Percentiles rank a stretch among this genome's conserved stretches.
These are phyloP conservation scores for Ridgeia piscesae DNA, from an alignment of 1,140 invertebrate species.

Conservation along the genomic window DNA sequence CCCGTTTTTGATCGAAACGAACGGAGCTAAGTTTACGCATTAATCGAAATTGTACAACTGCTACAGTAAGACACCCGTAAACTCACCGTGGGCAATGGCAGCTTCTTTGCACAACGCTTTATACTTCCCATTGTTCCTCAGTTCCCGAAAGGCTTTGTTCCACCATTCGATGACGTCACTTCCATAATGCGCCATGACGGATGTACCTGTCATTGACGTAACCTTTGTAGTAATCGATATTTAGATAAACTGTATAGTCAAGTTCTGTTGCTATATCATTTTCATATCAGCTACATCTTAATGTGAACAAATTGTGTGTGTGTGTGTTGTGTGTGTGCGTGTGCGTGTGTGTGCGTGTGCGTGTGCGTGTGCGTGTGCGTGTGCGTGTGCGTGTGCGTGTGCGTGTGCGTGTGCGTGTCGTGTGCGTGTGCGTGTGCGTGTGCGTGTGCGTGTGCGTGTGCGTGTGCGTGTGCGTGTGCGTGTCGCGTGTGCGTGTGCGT, in stretches of 20 bases:
- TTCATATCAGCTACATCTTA: no score
- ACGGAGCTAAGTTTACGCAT: background rate
- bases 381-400: no score
- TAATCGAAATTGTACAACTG: background rate
- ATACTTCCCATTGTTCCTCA: background rate
- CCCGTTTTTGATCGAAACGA: background rate
- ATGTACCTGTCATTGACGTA: background rate
- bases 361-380: no score
- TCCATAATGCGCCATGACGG: background rate
- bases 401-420: no score
- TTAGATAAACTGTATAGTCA: background rate
- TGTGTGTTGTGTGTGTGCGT: no score
- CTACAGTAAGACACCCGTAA: background rate
- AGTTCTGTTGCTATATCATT: background rate
- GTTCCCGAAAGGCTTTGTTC: background rate
- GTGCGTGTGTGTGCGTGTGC: no score
- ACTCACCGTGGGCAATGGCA: background rate
- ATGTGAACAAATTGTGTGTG: no score
- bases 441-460: no score
- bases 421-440: no score
- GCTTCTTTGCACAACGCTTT: background rate
- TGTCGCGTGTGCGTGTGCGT: no score
- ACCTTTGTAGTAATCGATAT: background rate
- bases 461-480: no score
- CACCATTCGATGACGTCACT: background rate